These are phyloP conservation scores for Drosophila diplacantha DNA, from an alignment of 2,888 invertebrate genomes.

Conservation along the genomic window DNA sequence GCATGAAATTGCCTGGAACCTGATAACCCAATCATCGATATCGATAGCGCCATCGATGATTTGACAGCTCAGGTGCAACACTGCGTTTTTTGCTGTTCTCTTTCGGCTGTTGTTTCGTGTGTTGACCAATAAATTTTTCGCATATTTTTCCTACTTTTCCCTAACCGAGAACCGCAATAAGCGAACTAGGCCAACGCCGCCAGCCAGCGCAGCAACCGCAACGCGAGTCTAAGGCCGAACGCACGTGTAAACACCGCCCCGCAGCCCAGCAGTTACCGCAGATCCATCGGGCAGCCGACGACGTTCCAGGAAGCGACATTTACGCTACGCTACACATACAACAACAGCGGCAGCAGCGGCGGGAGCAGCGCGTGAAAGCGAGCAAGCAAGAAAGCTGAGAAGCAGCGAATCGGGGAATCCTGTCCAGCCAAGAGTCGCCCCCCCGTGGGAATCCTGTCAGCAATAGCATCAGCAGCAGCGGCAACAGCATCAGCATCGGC, in stretches of 20 bases:
- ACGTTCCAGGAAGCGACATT: slow-evolving; percentile 42
- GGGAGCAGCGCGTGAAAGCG: slow-evolving; percentile 51
- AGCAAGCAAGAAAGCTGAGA: slow-evolving; percentile 10
- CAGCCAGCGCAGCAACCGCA: slow-evolving; percentile 35
- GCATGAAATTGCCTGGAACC: background rate
- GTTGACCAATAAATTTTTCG: slow-evolving; percentile 67
- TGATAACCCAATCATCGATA: background rate
- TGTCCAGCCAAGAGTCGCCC: slow-evolving; percentile 1
- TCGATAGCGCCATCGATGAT: background rate
- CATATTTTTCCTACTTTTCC: slow-evolving; percentile 52
- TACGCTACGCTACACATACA: slow-evolving; percentile 22
- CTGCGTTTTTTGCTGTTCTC: slow-evolving; percentile 56
- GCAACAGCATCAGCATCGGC: background rate
- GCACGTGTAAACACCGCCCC: slow-evolving; percentile 11
- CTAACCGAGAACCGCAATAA: slow-evolving; percentile 49
- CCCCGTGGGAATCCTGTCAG: slow-evolving; percentile 2
- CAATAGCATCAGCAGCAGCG: background rate
- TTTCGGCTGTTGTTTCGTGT: slow-evolving; percentile 66
- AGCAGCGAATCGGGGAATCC: slow-evolving; percentile 8
- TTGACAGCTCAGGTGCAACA: slow-evolving; percentile 33
- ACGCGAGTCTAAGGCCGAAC: slow-evolving; percentile 17
- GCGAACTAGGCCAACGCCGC: slow-evolving; percentile 37
- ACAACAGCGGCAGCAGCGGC: slow-evolving; percentile 33
- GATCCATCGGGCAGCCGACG: slow-evolving; percentile 32
- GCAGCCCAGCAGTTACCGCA: slow-evolving; percentile 9